Evolutionary conservation across 1,140 invertebrate genomes (phyloP).

Genomic region (Drosophila athabasca): DNA sequence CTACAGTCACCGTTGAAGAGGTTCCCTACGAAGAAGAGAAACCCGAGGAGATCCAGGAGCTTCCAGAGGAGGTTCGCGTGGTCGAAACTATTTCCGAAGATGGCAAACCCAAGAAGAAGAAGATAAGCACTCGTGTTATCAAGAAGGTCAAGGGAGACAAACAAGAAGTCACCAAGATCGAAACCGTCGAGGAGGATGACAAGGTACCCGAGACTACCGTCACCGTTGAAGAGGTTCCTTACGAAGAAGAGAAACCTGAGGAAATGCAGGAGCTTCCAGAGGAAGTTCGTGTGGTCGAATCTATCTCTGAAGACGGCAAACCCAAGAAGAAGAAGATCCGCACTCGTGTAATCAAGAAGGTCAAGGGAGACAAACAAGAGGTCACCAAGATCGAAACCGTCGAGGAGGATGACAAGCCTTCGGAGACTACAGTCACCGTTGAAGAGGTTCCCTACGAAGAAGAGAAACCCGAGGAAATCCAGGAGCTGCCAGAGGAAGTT

Average conservation of each 20-base stretch:
- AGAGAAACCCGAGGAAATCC: conserved; percentile 12
- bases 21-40: conserved; percentile 21
- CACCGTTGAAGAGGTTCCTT: conserved; percentile 16
- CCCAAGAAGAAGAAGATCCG: conserved; percentile 25
- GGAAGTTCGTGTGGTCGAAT: conserved; percentile 18
- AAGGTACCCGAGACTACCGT: conserved; percentile 20
- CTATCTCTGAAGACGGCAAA: conserved; percentile 12
- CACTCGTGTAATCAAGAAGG: conserved; percentile 29
- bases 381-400: conserved; percentile 28
- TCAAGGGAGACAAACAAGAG: conserved; percentile 25
- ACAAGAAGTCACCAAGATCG: conserved; percentile 30
- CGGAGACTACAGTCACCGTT: conserved; percentile 12
- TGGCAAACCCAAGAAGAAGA: conserved; percentile 19
- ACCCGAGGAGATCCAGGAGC: conserved; percentile 24
- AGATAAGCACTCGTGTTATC: conserved; percentile 20
- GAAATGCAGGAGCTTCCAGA: conserved; percentile 19
- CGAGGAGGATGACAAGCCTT: conserved; percentile 18
- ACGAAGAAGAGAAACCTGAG: conserved; percentile 13
- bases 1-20: conserved; percentile 32
- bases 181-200: conserved; percentile 25
- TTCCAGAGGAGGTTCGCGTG: conserved; percentile 17
- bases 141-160: conserved; percentile 31
- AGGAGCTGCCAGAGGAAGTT: conserved; percentile 21
- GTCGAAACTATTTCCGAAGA: conserved; percentile 12
- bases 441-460: conserved; percentile 16